These are phyloP conservation scores for Notamacropus eugenii DNA, from an alignment of 2,797 vertebrate species.

Conservation along the genomic window DNA sequence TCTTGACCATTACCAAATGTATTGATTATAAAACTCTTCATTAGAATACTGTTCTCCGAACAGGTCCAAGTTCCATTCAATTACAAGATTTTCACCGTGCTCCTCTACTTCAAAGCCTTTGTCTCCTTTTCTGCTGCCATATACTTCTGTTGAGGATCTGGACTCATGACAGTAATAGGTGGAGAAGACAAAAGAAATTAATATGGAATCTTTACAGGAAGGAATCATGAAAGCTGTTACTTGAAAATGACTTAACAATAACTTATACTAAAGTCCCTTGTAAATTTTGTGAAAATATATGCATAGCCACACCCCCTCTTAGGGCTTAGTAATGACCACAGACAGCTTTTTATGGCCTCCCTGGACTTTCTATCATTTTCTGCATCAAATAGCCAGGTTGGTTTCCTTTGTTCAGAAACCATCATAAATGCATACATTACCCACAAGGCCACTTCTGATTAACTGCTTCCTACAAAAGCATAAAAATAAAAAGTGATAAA, in stretches of 20 bases:
- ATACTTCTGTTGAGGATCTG: background rate
- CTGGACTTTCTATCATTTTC: background rate
- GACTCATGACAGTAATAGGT: background rate
- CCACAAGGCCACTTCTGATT: conserved; percentile 16
- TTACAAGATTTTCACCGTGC: background rate
- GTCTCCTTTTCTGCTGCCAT: background rate
- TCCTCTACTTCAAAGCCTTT: background rate
- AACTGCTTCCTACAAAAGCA: background rate
- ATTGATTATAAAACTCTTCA: background rate
- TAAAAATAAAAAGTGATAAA: conserved; percentile 18
- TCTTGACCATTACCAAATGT: background rate
- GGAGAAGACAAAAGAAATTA: conserved; percentile 5
- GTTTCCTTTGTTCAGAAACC: conserved; percentile 1
- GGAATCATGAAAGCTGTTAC: background rate
- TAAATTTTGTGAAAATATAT: conserved; percentile 2
- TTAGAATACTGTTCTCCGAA: background rate
- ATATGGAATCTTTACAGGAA: background rate
- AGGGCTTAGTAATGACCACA: background rate
- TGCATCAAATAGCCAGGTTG: conserved; percentile 17
- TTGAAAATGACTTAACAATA: background rate
- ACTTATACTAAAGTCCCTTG: background rate
- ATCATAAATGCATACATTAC: conserved; percentile 24
- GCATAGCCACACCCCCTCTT: background rate
- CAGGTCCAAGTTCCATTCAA: background rate
- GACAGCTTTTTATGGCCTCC: background rate